Evolutionary conservation across 2,888 invertebrate genomes (phyloP).

Genomic region (Didymodactylos carnosus): DNA sequence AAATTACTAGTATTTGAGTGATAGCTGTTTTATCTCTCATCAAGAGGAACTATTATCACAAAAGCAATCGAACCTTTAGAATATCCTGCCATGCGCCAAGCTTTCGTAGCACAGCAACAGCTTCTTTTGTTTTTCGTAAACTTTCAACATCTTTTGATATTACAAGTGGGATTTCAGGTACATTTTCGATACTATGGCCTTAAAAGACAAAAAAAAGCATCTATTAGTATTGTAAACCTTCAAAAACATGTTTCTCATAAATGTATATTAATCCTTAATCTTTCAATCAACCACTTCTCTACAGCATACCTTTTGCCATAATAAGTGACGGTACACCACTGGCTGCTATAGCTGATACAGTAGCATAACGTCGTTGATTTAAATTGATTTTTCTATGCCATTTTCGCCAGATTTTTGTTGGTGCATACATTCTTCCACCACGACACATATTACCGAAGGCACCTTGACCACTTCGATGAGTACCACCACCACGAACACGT

Average conservation of each 20-base stretch:
- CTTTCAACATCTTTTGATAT: slow-evolving; percentile 83
- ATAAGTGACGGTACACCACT: slow-evolving; percentile 87
- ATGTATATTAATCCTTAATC: no score
- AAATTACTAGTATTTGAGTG: not conserved
- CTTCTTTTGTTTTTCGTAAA: slow-evolving; percentile 89
- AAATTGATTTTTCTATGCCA: slow-evolving; percentile 94
- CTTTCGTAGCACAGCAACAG: slow-evolving; percentile 74
- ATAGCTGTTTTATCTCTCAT: not conserved
- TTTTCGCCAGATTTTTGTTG: slow-evolving; percentile 85
- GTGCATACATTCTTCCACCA: slow-evolving; percentile 98
- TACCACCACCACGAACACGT: slow-evolving; percentile 97
- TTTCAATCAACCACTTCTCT: no score
- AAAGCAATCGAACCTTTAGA: slow-evolving; percentile 53
- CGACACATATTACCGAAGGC: slow-evolving; percentile 99
- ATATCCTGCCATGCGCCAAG: slow-evolving; percentile 91
- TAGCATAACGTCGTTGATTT: slow-evolving; percentile 81
- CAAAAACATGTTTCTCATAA: not conserved
- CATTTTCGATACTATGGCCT: slow-evolving; percentile 52
- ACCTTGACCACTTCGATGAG: slow-evolving; percentile 97
- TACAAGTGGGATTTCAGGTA: slow-evolving; percentile 85
- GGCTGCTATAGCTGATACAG: slow-evolving; percentile 89
- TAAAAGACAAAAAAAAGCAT: not conserved
- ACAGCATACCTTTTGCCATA: slow-evolving; percentile 51
- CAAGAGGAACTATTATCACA: no score
- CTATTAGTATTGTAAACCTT: no score